Evolutionary conservation across 1,140 invertebrate genomes (phyloP), one percentile per base, ranked within the genome.

Genomic region (Pseudomyrmex pallidus): DNA sequence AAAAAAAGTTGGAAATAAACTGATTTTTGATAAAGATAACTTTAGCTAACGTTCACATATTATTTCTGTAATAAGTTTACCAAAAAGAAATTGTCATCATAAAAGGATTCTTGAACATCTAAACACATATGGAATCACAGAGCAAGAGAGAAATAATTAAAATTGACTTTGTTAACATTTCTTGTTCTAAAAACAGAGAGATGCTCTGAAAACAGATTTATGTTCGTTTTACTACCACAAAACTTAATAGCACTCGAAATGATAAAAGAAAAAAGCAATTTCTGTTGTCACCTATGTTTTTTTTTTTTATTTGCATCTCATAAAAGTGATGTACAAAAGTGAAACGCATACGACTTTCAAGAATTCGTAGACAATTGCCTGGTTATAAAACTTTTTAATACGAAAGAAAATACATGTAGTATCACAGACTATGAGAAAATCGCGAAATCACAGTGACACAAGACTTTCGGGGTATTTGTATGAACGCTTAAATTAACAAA

Each of bases 271-370:
- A 74, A 74, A 22, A 74, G 78, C 72, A 73, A 80, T 12, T 74
- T 85, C 59, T 54, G 62, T 88, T 78, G 57, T 62, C 83, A 73
- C 87, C 74, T 82, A 84, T 25, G 5, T 35, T 35, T 35, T 35
- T 35, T 35, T 74, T 54, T 89, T 52, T 89, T 89, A 89, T 89
- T 89, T 89, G 74, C 67, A 87, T 89, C 48, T 77, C 68, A 44
- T 89, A 89, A 89, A 89, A 87, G 85, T 89, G 80, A 87, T 85
- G 62, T 89, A 89, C 88, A 89, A 89, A 89, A 89, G 84, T 76
- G 78, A 89, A 87, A 89, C 80, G 85, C 85, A 89, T 84, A 56
- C 50, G 50, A 73, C 22, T 82, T 88, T 88, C 86, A 88, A 87
- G 83, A 84, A 87, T 87, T 82, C 57, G 35, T 74, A 84, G 74